Percentiles rank a stretch among this genome's conserved stretches.
Conservation (phyloP, 2,888 invertebrate genomes). For the Stenodera caucasica region DNA sequence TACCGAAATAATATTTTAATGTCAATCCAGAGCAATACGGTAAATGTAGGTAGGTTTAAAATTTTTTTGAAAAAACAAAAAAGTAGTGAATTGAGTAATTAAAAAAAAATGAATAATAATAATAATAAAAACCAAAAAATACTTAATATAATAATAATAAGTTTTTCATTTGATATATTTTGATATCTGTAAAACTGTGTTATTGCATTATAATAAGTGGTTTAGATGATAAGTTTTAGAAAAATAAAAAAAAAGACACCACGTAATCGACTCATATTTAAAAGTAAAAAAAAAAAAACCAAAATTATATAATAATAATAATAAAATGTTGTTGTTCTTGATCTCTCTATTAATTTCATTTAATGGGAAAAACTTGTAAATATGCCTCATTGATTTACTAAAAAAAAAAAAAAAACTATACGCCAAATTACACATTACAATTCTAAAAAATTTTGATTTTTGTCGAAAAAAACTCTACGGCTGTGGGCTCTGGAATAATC, state of each 20-base stretch:
- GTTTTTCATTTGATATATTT: conserved; percentile 54
- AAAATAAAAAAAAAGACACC: conserved; percentile 36
- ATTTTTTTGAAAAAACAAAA: conserved; percentile 26
- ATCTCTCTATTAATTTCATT: not conserved
- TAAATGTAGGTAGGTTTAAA: conserved; percentile 52
- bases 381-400: not conserved
- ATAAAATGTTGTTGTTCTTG: not conserved
- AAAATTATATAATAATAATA: not conserved
- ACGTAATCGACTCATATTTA: conserved; percentile 35
- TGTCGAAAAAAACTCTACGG: too few species aligned
- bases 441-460: too few species aligned
- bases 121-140: conserved; percentile 46
- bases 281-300: not conserved
- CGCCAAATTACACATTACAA: too few species aligned
- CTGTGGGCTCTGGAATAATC: too few species aligned
- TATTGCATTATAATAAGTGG: conserved; percentile 47
- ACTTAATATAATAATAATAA: conserved; percentile 31
- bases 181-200: conserved; percentile 56
- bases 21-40: conserved; percentile 59
- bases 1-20: conserved; percentile 52
- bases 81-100: not conserved
- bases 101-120: conserved; percentile 25
- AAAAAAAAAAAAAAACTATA: not conserved
- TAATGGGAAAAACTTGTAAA: not conserved
- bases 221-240: conserved; percentile 43